These are phyloP conservation scores for Micromys minutus DNA, from an alignment of 2,113 vertebrate genomes.

Conservation along the genomic window DNA sequence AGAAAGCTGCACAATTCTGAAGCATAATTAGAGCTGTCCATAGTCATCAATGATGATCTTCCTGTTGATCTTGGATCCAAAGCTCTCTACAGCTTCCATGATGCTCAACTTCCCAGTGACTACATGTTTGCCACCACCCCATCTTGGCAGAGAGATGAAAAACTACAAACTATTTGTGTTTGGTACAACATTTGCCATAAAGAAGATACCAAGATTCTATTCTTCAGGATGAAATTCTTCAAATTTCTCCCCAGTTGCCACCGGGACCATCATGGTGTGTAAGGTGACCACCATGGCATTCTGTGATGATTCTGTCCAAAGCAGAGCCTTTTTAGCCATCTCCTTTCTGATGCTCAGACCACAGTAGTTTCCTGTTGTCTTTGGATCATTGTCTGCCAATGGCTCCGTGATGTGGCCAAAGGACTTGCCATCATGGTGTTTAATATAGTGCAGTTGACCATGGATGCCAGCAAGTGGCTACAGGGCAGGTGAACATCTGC, in stretches of 20 bases:
- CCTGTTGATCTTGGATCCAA: neutral
- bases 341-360: neutral
- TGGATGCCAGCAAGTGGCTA: neutral
- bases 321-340: neutral
- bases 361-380: neutral
- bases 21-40: neutral
- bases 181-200: neutral
- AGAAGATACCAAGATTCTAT: neutral
- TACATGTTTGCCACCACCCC: neutral
- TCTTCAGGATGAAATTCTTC: neutral
- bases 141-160: neutral
- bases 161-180: neutral
- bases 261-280: neutral
- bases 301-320: neutral
- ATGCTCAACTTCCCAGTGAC: neutral
- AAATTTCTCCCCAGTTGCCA: neutral
- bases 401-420: neutral
- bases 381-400: neutral
- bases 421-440: neutral
- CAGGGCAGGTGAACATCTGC: neutral
- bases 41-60: neutral
- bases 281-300: neutral
- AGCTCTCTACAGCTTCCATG: neutral
- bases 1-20: neutral
- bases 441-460: neutral